A percentile compares a stretch with the other conserved stretches of the same genome.
phyloP scores from a whole-genome alignment of 2,888 invertebrate species.

The Belgica antarctica region DNA sequence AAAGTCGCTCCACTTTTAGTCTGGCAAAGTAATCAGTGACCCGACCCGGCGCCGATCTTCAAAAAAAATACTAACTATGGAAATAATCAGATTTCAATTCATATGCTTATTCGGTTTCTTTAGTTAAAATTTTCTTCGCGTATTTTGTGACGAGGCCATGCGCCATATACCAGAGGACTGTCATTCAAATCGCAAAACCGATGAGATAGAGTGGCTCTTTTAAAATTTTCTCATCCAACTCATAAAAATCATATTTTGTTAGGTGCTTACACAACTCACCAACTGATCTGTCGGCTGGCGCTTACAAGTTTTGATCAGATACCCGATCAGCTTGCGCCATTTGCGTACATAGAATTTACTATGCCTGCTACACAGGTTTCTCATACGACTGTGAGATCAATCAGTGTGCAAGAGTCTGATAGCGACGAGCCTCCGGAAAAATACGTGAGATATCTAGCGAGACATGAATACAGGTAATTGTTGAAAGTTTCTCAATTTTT shows the following conservation, averaged over 20 bases:
- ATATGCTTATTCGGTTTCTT: too few species aligned
- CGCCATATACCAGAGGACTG: too few species aligned
- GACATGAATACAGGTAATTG: conserved; percentile 87
- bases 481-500: neutral
- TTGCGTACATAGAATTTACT: conserved; percentile 91
- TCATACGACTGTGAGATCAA: conserved; percentile 93
- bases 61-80: too few species aligned
- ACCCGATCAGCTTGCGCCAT: conserved; percentile 86
- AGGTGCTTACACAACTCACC: conserved; percentile 98
- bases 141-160: too few species aligned
- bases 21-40: too few species aligned
- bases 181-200: too few species aligned
- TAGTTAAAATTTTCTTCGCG: too few species aligned
- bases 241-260: conserved; percentile 45
- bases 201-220: too few species aligned
- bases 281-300: conserved; percentile 90
- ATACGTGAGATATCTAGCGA: conserved; percentile 92
- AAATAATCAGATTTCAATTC: too few species aligned
- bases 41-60: too few species aligned
- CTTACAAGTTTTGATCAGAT: conserved; percentile 96
- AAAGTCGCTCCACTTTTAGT: too few species aligned
- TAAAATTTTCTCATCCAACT: too few species aligned
- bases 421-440: conserved; percentile 93
- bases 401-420: conserved; percentile 82
- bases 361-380: conserved; percentile 97